A percentile compares a stretch with the other conserved stretches of the same genome.
These are phyloP conservation scores for Drosophila rhopaloa DNA, from an alignment of 1,140 invertebrate genomes.

Conservation along the genomic window DNA sequence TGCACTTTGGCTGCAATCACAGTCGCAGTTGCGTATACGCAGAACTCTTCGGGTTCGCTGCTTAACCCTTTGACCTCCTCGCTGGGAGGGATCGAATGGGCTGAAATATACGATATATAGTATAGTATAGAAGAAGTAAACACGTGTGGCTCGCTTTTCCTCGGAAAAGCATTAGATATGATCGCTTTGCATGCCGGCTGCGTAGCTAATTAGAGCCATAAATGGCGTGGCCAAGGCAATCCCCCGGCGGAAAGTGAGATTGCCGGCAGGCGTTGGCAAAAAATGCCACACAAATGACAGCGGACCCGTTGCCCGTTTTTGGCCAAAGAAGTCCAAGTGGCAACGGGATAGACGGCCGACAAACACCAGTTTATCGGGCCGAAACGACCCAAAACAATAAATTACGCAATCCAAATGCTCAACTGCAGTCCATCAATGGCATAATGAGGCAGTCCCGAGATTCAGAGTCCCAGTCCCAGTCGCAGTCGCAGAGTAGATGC, in stretches of 20 bases:
- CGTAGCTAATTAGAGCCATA: conserved; percentile 81
- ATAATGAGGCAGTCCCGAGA: conserved; percentile 75
- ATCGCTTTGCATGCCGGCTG: conserved; percentile 72
- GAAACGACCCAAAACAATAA: conserved; percentile 78
- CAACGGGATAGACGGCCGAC: conserved; percentile 8
- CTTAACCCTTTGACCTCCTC: conserved; percentile 72
- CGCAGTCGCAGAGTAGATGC: conserved; percentile 59
- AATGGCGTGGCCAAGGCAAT: conserved; percentile 48
- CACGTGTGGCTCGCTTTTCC: conserved; percentile 31
- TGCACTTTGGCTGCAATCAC: conserved; percentile 67
- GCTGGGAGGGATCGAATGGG: conserved; percentile 53
- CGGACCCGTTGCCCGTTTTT: conserved; percentile 66
- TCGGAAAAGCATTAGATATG: conserved; percentile 17
- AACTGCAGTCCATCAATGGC: conserved; percentile 84
- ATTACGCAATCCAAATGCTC: conserved; percentile 84
- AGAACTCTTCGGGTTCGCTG: conserved; percentile 57
- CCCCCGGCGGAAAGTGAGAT: conserved; percentile 77
- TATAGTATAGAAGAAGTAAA: too few species aligned
- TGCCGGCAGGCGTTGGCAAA: conserved; percentile 73
- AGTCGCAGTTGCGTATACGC: conserved; percentile 62
- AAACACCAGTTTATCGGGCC: conserved; percentile 81
- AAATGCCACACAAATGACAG: conserved; percentile 61
- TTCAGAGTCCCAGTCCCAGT: conserved; percentile 31
- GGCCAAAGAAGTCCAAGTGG: conserved; percentile 35
- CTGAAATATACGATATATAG: background rate